Evolutionary conservation across 2,797 vertebrate species (phyloP).

Genomic region (Neopelma chrysocephalum): DNA sequence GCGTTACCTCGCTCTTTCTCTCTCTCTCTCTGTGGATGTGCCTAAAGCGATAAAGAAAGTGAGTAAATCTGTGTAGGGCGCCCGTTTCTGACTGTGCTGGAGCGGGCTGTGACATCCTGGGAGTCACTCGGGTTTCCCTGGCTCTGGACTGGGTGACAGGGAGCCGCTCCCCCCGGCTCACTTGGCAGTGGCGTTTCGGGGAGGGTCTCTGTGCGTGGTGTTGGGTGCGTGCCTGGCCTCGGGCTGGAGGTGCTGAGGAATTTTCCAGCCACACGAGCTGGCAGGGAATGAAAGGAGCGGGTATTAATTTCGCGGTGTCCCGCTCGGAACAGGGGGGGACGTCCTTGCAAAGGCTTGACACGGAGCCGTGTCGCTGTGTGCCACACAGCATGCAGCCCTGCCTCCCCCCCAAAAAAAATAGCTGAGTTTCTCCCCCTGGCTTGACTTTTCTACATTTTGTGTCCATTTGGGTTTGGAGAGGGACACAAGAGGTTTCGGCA

Average conservation of each 20-base stretch:
- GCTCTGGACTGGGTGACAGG: background rate
- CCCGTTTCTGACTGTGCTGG: background rate
- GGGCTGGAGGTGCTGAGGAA: constrained; percentile 58
- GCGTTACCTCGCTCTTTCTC: background rate
- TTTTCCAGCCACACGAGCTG: constrained; percentile 45
- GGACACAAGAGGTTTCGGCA: constrained; percentile 68
- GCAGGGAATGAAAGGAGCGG: constrained; percentile 65
- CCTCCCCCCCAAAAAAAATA: constrained; percentile 4
- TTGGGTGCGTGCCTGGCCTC: constrained; percentile 26
- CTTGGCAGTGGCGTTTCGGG: background rate
- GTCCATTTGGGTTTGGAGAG: constrained; percentile 73
- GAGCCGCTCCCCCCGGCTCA: background rate
- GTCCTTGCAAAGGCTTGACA: background rate
- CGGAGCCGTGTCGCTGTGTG: background rate
- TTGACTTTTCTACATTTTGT: constrained; percentile 74
- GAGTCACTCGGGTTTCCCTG: background rate
- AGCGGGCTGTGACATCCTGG: background rate
- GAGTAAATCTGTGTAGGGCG: background rate
- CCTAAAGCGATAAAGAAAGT: background rate
- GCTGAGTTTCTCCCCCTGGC: constrained; percentile 38
- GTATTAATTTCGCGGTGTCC: constrained; percentile 52
- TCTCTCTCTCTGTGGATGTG: background rate
- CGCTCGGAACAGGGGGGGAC: background rate
- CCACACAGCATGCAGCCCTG: constrained; percentile 53
- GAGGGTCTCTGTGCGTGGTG: background rate